Evolutionary conservation across 1,140 invertebrate genomes (phyloP).

Genomic region (Vanessa atalanta): DNA sequence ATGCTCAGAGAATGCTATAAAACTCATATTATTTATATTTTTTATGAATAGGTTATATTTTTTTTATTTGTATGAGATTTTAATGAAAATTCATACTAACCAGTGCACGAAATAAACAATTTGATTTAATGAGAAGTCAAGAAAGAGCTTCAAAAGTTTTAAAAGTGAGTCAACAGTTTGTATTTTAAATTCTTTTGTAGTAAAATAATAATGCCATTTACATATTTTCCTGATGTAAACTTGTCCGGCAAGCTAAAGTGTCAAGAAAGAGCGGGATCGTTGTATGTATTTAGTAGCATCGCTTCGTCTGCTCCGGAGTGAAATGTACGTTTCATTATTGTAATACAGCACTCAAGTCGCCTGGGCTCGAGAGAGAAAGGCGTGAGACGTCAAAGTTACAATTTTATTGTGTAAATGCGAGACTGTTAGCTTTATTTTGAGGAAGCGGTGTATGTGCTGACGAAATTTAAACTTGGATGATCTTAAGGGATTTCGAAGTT

Average conservation of each 20-base stretch:
- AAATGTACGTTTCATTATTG: constrained; percentile 55
- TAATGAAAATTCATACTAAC: constrained; percentile 18
- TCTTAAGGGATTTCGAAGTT: constrained; percentile 18
- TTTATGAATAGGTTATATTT: neutral
- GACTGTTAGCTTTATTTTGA: constrained; percentile 36
- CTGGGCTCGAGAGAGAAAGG: constrained; percentile 37
- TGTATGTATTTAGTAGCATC: constrained; percentile 43
- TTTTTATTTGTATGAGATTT: neutral
- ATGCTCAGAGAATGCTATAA: too few species aligned
- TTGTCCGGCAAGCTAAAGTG: constrained; percentile 33
- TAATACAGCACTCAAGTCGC: constrained; percentile 48
- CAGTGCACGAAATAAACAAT: constrained; percentile 24
- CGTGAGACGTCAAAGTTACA: constrained; percentile 43
- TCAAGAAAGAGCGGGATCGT: constrained; percentile 35
- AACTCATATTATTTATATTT: neutral
- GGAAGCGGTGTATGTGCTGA: constrained; percentile 18
- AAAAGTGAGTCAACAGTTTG: constrained; percentile 30
- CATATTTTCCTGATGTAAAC: constrained; percentile 36
- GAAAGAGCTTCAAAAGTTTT: constrained; percentile 16
- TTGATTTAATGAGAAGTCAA: constrained; percentile 27
- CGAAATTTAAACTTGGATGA: constrained; percentile 25
- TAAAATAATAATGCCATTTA: constrained; percentile 36
- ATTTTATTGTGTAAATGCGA: constrained; percentile 41
- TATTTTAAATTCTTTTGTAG: constrained; percentile 28
- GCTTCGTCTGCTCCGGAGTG: constrained; percentile 42